phyloP scores from a whole-genome alignment of 2,797 vertebrate genomes.

The Enteromius paludinosus region DNA sequence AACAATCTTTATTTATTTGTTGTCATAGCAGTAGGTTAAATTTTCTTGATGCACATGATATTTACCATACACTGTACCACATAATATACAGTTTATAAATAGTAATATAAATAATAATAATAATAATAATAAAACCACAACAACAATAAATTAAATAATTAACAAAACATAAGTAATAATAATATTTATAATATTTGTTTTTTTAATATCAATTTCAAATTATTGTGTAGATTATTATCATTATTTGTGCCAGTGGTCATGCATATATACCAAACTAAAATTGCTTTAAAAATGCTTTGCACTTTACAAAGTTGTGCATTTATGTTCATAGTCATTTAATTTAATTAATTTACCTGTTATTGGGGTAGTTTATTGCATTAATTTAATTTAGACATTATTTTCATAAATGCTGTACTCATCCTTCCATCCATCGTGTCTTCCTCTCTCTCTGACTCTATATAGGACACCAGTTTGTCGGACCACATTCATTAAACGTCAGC shows the following conservation, averaged over 20 bases:
- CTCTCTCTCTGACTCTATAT: slow-evolving; percentile 35
- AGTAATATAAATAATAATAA: neutral
- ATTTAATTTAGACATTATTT: neutral
- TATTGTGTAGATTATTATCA: neutral
- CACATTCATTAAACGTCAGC: slow-evolving; percentile 56
- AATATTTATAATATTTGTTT: neutral
- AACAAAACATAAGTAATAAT: neutral
- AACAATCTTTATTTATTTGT: neutral
- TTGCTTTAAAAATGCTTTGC: neutral
- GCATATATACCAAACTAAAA: neutral
- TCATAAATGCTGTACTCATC: slow-evolving; percentile 4
- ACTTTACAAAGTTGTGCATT: neutral
- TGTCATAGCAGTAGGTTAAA: neutral
- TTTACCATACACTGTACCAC: neutral
- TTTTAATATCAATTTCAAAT: neutral
- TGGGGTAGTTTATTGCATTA: neutral
- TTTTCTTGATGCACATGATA: neutral
- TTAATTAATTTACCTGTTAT: neutral
- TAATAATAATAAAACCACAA: neutral
- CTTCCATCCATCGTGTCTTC: neutral
- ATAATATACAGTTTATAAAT: neutral
- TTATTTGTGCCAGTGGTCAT: neutral
- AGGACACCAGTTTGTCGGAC: slow-evolving; percentile 39
- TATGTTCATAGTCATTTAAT: neutral
- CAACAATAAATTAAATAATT: neutral